Evolutionary conservation across 37 sponge, comb jelly and placozoan species (phyloP), one percentile per base, ranked within the genome.

Genomic region (Chondrosia reniformis): DNA sequence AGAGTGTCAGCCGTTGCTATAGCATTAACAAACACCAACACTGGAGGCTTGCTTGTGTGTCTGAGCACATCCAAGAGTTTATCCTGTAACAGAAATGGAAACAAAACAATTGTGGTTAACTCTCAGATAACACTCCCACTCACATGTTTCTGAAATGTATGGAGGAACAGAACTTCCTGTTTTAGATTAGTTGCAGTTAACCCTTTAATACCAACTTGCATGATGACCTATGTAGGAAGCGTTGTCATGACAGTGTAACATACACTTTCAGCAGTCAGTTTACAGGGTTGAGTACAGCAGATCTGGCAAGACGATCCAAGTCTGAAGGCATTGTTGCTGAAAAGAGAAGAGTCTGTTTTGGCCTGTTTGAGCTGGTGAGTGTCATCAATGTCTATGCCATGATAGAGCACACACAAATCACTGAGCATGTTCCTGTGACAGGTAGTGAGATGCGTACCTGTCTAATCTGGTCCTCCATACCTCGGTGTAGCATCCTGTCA

Each of bases 121-220:
- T 9, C 22, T 3, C 64, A 33, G 71, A 24, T 75, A n/a, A 58
- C n/a, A n/a, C n/a, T n/a, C n/a, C n/a, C n/a, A n/a, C n/a, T n/a
- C n/a, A n/a, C n/a, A n/a, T n/a, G 79, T 67, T 83, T 83, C 67
- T 83, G 78, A 67, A 67, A 76, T 10, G 71, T 65, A 69, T 83
- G 77, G 54, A 83, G 40, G 33, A 83, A 76, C 24, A 64, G 40
- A 27, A 83, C 69, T 27, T 52, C 24, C 57, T 83, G 84, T 22
- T 63, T 44, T 2, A 83, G 34, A n/a, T 41, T 61, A 32, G 40
- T 33, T 19, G 77, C 79, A 2, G 84, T 83, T 55, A 83, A 33
- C 41, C 84, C 84, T 0, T 43, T 39, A 1, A 80, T 65, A 15
- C 84, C 84, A 24, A 79, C 79, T 30, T 25, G 40, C 31, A 83